These are phyloP conservation scores for Seira sanloemensis DNA, from an alignment of 2,888 invertebrate species.

Conservation along the genomic window DNA sequence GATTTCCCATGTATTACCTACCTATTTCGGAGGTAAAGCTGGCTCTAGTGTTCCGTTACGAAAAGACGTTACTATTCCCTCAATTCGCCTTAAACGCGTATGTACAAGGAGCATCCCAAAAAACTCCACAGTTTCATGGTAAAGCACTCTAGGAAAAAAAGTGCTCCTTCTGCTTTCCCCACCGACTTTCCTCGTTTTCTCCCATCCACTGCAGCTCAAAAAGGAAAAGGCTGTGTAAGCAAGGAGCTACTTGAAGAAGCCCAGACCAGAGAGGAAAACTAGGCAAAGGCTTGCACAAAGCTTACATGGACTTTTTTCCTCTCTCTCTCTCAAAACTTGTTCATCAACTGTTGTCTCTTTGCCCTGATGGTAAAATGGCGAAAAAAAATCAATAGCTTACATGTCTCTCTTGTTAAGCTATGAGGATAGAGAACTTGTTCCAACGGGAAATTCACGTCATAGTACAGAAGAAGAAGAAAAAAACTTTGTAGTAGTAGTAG, in stretches of 20 bases:
- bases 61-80: neutral
- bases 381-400: conserved; percentile 62
- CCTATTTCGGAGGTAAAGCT: neutral
- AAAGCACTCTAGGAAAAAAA: conserved; percentile 11
- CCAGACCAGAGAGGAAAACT: neutral
- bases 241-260: conserved; percentile 5
- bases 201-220: neutral
- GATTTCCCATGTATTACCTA: neutral
- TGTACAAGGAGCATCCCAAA: neutral
- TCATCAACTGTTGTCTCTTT: conserved; percentile 66
- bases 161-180: conserved; percentile 21
- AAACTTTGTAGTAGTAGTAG: too few species aligned
- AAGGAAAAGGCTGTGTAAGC: neutral
- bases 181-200: neutral
- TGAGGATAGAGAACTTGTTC: neutral
- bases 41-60: neutral
- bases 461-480: neutral
- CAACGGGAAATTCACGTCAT: neutral
- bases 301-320: conserved; percentile 9
- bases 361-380: conserved; percentile 61
- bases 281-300: neutral
- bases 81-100: too few species aligned
- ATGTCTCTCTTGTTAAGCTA: conserved; percentile 47
- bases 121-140: neutral
- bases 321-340: conserved; percentile 45